Conservation (phyloP, 1,140 invertebrate genomes). For the Colletes gigas region DNA sequence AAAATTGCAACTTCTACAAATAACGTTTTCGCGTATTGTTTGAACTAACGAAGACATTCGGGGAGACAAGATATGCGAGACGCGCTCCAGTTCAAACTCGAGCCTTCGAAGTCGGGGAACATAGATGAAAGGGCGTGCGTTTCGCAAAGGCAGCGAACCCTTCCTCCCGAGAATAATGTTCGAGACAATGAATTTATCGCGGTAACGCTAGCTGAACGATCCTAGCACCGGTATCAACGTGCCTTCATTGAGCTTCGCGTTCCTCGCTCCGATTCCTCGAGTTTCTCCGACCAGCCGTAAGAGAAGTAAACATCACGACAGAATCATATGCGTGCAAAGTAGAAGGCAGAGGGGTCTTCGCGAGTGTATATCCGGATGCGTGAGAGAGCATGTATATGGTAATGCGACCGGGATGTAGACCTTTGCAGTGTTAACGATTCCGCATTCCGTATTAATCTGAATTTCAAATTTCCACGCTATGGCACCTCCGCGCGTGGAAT, state of each 20-base stretch:
- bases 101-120: no score
- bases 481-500: conserved; percentile 51
- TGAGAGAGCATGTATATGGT: conserved; percentile 49
- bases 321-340: conserved; percentile 37
- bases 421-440: conserved; percentile 61
- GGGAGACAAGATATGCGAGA: no score
- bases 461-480: conserved; percentile 59
- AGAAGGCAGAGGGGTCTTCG: background rate
- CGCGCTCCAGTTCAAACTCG: no score
- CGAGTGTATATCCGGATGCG: conserved; percentile 33
- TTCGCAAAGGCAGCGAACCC: background rate
- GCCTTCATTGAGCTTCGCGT: conserved; percentile 32
- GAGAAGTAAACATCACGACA: conserved; percentile 40
- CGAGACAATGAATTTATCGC: conserved; percentile 9
- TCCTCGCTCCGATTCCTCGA: background rate
- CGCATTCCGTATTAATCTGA: conserved; percentile 60
- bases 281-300: conserved; percentile 26
- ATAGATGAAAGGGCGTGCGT: background rate
- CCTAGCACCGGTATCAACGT: conserved; percentile 24
- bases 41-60: no score
- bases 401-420: conserved; percentile 44
- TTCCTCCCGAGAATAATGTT: background rate
- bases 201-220: conserved; percentile 18
- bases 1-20: no score
- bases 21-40: no score